phyloP scores from a whole-genome alignment of 1,140 invertebrate genomes.

The Bombyx mandarina region DNA sequence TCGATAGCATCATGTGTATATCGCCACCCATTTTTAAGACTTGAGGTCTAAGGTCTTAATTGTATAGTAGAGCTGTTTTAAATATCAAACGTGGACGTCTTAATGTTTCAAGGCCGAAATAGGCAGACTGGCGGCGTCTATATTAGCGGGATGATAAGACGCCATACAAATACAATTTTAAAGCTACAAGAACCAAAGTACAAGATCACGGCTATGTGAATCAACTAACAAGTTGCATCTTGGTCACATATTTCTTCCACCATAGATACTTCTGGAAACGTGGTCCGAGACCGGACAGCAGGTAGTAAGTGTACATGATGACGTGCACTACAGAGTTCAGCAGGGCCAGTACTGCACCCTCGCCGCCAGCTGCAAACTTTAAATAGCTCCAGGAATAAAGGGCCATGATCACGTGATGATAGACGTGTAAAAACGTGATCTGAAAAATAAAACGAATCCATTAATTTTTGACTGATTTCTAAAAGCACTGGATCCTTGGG shows the following conservation, averaged over 20 bases:
- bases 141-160: too few species aligned
- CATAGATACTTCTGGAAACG: slow-evolving; percentile 88
- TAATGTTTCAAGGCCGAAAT: too few species aligned
- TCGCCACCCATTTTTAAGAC: too few species aligned
- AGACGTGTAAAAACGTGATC: slow-evolving; percentile 83
- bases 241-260: slow-evolving; percentile 94
- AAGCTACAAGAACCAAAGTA: background rate
- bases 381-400: slow-evolving; percentile 72
- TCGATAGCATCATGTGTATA: too few species aligned
- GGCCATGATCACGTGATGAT: slow-evolving; percentile 81
- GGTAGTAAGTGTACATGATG: slow-evolving; percentile 89
- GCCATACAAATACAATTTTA: too few species aligned
- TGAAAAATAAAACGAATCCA: slow-evolving; percentile 61
- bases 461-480: background rate
- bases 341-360: slow-evolving; percentile 73
- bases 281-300: slow-evolving; percentile 85
- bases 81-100: too few species aligned
- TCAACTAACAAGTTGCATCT: slow-evolving; percentile 82
- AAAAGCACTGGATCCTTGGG: too few species aligned
- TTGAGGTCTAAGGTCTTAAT: too few species aligned
- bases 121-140: too few species aligned
- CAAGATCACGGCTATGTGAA: background rate
- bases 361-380: slow-evolving; percentile 73
- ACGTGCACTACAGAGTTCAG: slow-evolving; percentile 82
- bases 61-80: too few species aligned